Percentiles rank a stretch among this genome's conserved stretches.
Conservation (phyloP, 2,113 vertebrate genomes). For the Podocnemis expansa region DNA sequence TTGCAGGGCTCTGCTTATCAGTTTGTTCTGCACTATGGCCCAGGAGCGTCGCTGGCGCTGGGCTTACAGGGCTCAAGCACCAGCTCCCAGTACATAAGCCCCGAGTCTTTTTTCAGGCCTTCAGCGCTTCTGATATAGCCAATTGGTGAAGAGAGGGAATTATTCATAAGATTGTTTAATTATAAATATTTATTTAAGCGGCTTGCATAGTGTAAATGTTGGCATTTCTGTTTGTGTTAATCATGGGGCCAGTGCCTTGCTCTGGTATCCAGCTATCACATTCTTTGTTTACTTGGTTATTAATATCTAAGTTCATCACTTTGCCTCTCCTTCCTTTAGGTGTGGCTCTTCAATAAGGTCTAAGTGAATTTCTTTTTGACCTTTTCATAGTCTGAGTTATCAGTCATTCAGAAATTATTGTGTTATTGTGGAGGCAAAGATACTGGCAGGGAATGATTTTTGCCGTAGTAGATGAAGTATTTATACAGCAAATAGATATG, state of each 20-base stretch:
- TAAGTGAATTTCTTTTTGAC: background rate
- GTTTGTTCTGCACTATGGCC: too few relatives aligned
- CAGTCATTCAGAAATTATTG: background rate
- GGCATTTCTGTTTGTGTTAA: background rate
- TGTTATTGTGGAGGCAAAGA: background rate
- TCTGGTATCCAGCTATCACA: background rate
- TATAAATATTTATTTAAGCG: accelerated
- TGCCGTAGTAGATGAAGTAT: background rate
- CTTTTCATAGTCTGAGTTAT: background rate
- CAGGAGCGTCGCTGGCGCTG: too few relatives aligned
- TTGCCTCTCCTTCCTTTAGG: accelerated
- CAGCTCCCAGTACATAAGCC: too few relatives aligned
- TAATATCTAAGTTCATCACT: accelerated
- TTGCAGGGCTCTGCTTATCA: too few relatives aligned
- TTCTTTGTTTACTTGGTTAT: background rate
- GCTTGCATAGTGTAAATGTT: conserved; percentile 39
- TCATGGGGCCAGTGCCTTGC: background rate
- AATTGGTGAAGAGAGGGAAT: background rate
- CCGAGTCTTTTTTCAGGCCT: too few relatives aligned
- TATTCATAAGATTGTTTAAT: background rate
- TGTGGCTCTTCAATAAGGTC: background rate
- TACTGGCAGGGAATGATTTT: background rate
- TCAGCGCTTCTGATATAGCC: accelerated
- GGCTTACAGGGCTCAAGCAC: too few relatives aligned
- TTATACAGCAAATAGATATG: background rate